These are phyloP conservation scores for Pseudochaenichthys georgianus DNA, from an alignment of 2,797 vertebrate species.

Conservation along the genomic window DNA sequence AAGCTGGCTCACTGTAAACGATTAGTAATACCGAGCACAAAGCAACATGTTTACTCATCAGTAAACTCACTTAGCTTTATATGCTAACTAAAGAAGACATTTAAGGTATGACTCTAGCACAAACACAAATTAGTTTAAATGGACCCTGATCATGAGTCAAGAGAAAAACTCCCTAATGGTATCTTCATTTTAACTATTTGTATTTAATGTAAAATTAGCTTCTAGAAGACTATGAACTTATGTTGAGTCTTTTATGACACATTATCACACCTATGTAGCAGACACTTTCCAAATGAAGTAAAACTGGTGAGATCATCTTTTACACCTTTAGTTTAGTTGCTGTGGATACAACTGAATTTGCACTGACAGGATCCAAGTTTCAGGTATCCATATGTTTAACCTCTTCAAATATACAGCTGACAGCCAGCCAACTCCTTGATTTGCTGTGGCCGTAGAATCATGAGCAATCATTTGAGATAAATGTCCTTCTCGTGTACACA, in stretches of 20 bases:
- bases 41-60: not conserved
- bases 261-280: not conserved
- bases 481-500: not conserved
- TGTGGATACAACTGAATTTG: not conserved
- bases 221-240: not conserved
- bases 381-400: not conserved
- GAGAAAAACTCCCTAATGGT: not conserved
- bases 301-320: not conserved
- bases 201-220: not conserved
- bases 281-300: not conserved
- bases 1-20: slow-evolving; percentile 24
- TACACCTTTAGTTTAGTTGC: not conserved
- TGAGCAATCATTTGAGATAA: slow-evolving; percentile 14
- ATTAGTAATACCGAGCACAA: not conserved
- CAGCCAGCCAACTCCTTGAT: not conserved
- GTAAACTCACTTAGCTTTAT: not conserved
- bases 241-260: not conserved
- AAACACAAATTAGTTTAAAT: not conserved
- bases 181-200: not conserved
- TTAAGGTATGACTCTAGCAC: not conserved
- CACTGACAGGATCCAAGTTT: not conserved
- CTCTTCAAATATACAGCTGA: not conserved
- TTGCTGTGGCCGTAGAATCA: not conserved
- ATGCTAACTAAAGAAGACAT: not conserved
- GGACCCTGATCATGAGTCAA: too few relatives aligned